phyloP scores from a whole-genome alignment of 2,797 vertebrate species.

The Galaxias olidus region DNA sequence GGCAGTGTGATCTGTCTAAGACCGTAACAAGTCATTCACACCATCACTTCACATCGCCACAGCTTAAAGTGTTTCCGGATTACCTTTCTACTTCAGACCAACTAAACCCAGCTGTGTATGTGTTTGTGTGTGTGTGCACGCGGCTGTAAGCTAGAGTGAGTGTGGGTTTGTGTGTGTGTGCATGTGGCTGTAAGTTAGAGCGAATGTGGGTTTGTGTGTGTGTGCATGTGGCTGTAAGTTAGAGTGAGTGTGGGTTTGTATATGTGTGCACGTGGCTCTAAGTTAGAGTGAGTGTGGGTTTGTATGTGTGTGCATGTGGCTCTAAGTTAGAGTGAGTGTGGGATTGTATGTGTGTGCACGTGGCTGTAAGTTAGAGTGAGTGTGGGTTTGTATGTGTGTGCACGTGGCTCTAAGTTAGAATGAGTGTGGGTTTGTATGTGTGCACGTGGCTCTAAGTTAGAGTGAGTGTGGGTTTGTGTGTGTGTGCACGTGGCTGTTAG shows the following conservation, averaged over 20 bases:
- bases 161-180: neutral
- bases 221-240: constrained; percentile 75
- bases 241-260: too few species aligned
- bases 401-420: too few species aligned
- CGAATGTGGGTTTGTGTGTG: constrained; percentile 46
- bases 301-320: too few species aligned
- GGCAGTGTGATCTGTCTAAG: too few species aligned
- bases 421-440: too few species aligned
- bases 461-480: neutral
- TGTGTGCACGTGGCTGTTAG: neutral
- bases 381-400: neutral
- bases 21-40: too few species aligned
- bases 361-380: neutral
- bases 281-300: neutral
- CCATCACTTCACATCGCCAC: too few species aligned
- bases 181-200: neutral
- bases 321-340: neutral
- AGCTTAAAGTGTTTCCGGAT: too few species aligned
- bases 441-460: neutral
- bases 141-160: neutral
- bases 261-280: neutral
- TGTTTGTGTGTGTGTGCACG: too few species aligned
- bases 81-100: too few species aligned
- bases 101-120: too few species aligned
- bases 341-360: too few species aligned